Percentiles rank a stretch among this genome's conserved stretches.
Conservation (phyloP, 2,113 vertebrate species). For the Amblyornis subalaris region DNA sequence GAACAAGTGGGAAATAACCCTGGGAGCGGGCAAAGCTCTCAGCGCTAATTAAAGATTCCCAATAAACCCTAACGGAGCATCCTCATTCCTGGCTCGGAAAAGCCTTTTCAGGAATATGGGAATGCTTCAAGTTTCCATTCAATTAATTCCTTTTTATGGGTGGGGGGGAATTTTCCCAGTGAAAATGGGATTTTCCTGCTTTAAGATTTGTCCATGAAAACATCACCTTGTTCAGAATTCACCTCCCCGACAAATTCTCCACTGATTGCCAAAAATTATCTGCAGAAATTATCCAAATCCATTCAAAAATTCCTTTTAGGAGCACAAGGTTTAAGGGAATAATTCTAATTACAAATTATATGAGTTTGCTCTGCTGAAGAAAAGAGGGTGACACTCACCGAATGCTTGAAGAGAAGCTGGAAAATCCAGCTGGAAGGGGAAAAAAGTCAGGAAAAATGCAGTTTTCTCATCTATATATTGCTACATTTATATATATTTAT, state of each 20-base stretch:
- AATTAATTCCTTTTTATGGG: accelerated
- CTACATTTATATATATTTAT: neutral
- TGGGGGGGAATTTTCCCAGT: accelerated
- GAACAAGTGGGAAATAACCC: accelerated
- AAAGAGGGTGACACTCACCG: neutral
- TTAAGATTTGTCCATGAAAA: neutral
- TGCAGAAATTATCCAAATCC: neutral
- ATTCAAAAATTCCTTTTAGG: neutral
- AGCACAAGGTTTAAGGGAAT: neutral
- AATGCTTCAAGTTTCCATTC: accelerated
- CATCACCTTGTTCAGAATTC: accelerated
- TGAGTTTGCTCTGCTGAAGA: neutral
- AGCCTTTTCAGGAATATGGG: neutral
- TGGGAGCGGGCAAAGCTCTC: neutral
- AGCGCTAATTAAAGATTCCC: accelerated
- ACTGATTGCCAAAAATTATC: accelerated
- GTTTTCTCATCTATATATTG: neutral
- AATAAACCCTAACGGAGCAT: neutral
- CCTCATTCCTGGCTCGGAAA: neutral
- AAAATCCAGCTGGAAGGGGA: neutral
- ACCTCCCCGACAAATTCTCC: neutral
- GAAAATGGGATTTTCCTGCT: neutral
- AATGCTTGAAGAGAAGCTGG: neutral
- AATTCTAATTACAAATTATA: neutral
- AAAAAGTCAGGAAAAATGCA: neutral